Base-by-base conservation (phyloP, 2,888 invertebrate genomes). In the Perdita meconis region DNA sequence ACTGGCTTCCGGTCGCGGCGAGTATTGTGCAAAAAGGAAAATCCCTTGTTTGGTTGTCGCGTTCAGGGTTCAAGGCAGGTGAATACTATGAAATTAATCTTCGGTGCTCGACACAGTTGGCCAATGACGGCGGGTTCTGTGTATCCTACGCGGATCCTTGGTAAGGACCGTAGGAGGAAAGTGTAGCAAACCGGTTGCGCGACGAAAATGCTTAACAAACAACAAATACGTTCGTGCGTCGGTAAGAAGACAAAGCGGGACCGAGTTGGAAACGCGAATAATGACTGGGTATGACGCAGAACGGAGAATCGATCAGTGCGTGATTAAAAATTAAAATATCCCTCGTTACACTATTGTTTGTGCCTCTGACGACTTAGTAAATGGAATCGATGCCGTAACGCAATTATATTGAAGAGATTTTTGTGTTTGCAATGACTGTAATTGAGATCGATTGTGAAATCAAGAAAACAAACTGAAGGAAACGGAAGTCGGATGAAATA, bases 151-250 rank as follows among this genome's bases (percentile, higher is more conserved):
- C 16, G 26, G 22, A 53, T 59, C 64, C 64, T 60, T 71, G 77
- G 26, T 16, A 53, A 64, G 66, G 63, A 55, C 38, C 63, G 66
- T 65, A 50, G 34, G 60, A 66, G 63, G 67, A 59, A 77, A 77
- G 51, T 47, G 51, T 64, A 44, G 12, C 12, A 30, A 77, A 77
- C 77, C 67, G 78, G 78, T 77, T 50, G 59, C 50, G n/a, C 51
- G 24, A 16, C 13, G n/a, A 24, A 22, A 53, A 22, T 24, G 16
- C 16, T 42, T 34, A 30, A 10, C n/a, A 4, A 22, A 8, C 16
- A 24, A 34, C 47, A 47, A 22, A 47, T 47, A 38, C 38, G 5
- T n/a, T 2, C 6, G 16, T 10, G 5, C 2, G 16, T 44, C 19
- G 60, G 0, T 40, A 44, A 6, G 5, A 16, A 61, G 63, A 66